Percentiles rank a stretch among this genome's conserved stretches.
phyloP scores from a whole-genome alignment of 2,113 vertebrate genomes.

The Puma concolor region DNA sequence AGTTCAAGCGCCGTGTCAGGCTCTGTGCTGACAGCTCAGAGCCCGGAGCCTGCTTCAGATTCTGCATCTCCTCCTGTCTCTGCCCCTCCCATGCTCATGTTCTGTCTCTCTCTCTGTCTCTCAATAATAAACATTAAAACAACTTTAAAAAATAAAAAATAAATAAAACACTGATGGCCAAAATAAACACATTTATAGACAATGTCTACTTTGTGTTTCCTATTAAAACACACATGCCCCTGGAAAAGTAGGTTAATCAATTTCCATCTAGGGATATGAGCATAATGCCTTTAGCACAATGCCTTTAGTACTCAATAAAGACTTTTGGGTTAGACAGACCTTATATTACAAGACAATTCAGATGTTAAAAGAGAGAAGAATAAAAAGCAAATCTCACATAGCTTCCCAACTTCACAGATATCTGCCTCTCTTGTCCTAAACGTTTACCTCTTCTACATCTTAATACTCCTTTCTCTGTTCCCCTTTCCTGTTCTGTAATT shows the following conservation, averaged over 20 bases:
- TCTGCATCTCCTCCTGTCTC: not conserved
- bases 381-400: constrained; percentile 10
- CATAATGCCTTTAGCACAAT: not conserved
- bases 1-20: not conserved
- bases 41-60: not conserved
- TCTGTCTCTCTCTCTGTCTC: not conserved
- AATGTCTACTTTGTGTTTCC: not conserved
- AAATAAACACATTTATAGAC: not conserved
- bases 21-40: not conserved
- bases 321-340: not conserved
- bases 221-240: constrained; percentile 9
- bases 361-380: not conserved
- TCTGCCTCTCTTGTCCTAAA: not conserved
- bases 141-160: not conserved
- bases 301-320: not conserved
- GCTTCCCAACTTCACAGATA: not conserved
- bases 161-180: not conserved
- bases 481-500: not conserved
- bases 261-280: not conserved
- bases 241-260: not conserved
- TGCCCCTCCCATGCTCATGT: not conserved
- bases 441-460: not conserved
- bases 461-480: not conserved
- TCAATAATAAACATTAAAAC: too few species aligned
- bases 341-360: not conserved